A percentile compares a stretch with the other conserved stretches of the same genome.
Conservation (phyloP, 2,113 vertebrate species). For the Microcebus griseorufus region DNA sequence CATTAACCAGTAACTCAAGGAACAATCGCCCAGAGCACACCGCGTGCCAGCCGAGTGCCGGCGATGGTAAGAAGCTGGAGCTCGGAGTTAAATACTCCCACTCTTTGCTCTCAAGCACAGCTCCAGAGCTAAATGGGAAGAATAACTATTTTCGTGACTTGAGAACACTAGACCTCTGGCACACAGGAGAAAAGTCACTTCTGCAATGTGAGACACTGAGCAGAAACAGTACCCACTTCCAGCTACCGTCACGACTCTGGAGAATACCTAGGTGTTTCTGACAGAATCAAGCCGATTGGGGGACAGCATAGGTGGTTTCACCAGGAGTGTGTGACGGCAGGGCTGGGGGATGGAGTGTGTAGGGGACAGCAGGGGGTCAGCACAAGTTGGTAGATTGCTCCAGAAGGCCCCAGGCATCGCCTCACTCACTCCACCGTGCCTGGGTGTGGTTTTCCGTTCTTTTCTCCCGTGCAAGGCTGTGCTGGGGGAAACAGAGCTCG, state of each 20-base stretch:
- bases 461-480: neutral
- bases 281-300: conserved; percentile 29
- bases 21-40: neutral
- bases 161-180: neutral
- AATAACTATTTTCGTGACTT: neutral
- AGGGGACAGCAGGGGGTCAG: neutral
- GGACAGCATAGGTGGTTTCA: neutral
- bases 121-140: neutral
- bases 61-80: neutral
- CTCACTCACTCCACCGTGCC: neutral
- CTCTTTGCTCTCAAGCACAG: neutral
- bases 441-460: neutral
- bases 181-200: neutral
- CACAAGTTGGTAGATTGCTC: neutral
- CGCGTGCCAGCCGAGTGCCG: neutral
- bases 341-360: neutral
- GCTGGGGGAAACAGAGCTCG: neutral
- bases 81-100: neutral
- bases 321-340: neutral
- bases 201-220: neutral
- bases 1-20: neutral
- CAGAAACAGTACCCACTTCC: neutral
- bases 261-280: neutral
- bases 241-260: neutral
- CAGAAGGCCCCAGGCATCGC: rapidly evolving